Conservation (phyloP, 2,888 invertebrate species). For the Hypomecis atomaria region DNA sequence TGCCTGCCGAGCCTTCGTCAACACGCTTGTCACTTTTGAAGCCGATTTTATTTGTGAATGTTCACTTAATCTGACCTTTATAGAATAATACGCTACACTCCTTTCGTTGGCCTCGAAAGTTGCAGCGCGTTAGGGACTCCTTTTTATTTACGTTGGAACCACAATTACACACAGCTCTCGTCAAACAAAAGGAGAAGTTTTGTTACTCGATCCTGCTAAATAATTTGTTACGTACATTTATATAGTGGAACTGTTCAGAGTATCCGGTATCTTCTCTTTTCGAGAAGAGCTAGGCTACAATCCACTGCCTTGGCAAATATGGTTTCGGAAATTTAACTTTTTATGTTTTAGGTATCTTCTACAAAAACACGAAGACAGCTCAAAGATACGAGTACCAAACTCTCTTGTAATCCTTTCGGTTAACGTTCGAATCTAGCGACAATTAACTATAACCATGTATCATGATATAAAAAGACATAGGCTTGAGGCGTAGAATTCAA, state of each 20-base stretch:
- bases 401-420: too few species aligned
- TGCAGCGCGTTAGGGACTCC: conserved; percentile 49
- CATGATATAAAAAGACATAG: too few species aligned
- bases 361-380: too few species aligned
- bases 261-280: too few species aligned
- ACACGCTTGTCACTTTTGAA: conserved; percentile 23
- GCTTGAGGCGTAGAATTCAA: too few species aligned
- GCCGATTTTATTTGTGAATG: conserved; percentile 30
- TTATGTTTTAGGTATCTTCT: too few species aligned
- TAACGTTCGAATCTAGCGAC: too few species aligned
- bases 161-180: conserved; percentile 45
- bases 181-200: conserved; percentile 34
- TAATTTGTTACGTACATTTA: not conserved
- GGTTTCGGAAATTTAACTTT: too few species aligned
- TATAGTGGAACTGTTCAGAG: not conserved
- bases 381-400: too few species aligned
- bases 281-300: too few species aligned
- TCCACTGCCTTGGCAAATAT: too few species aligned
- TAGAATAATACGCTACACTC: conserved; percentile 40
- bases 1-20: conserved; percentile 28
- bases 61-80: conserved; percentile 33
- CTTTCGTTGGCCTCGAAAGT: conserved; percentile 46
- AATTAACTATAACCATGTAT: too few species aligned
- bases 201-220: conserved; percentile 11
- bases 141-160: conserved; percentile 44